Conservation (phyloP, 2,797 vertebrate species). For the Scarus forsteni region DNA sequence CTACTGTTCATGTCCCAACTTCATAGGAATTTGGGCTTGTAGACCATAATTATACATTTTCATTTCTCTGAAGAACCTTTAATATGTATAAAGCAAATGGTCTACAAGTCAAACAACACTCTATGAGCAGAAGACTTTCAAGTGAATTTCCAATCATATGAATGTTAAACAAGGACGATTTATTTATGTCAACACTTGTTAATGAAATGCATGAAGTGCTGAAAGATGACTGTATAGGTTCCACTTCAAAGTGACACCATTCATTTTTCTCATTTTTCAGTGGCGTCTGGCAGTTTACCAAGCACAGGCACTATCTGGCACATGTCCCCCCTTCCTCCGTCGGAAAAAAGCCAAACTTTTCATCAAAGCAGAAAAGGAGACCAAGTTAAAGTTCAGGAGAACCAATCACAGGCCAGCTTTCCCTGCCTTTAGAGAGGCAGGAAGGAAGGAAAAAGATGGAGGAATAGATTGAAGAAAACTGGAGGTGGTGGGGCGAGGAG, state of each 20-base stretch:
- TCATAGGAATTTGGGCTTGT: too few species aligned
- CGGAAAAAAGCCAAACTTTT: slow-evolving; percentile 52
- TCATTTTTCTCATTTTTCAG: slow-evolving; percentile 16
- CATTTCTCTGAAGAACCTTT: not conserved
- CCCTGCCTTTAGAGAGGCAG: slow-evolving; percentile 50
- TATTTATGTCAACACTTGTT: slow-evolving; percentile 51
- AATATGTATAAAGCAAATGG: not conserved
- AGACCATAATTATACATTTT: too few species aligned
- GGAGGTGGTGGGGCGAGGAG: slow-evolving; percentile 7
- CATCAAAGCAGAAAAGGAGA: slow-evolving; percentile 68
- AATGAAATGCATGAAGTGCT: slow-evolving; percentile 35
- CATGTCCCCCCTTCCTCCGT: slow-evolving; percentile 41
- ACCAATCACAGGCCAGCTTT: slow-evolving; percentile 50
- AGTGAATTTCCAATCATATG: slow-evolving; percentile 1
- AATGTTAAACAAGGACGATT: slow-evolving; percentile 31
- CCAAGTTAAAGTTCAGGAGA: slow-evolving; percentile 66
- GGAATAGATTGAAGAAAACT: slow-evolving; percentile 16
- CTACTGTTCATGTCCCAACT: too few species aligned
- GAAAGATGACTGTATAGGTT: slow-evolving; percentile 60
- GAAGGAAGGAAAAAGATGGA: slow-evolving; percentile 1
- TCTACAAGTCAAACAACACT: not conserved
- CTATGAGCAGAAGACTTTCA: slow-evolving; percentile 16
- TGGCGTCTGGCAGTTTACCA: slow-evolving; percentile 68
- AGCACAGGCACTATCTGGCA: slow-evolving; percentile 61
- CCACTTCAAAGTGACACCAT: slow-evolving; percentile 63